A percentile compares a stretch with the other conserved stretches of the same genome.
These are phyloP conservation scores for Podargus strigoides DNA, from an alignment of 2,797 vertebrate genomes.

Conservation along the genomic window DNA sequence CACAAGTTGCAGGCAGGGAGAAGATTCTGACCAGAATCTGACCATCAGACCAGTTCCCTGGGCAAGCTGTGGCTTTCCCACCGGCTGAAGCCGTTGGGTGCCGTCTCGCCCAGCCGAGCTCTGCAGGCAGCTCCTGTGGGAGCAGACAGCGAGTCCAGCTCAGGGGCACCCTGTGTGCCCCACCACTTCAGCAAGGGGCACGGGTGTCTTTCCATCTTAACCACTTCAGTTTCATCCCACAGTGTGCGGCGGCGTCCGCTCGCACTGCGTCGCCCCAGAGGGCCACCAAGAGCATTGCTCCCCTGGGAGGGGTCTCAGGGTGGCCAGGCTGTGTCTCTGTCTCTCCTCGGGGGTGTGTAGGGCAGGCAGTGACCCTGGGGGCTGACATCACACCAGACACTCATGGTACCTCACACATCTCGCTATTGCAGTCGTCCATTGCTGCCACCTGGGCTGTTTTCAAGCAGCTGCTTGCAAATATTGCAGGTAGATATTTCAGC, in stretches of 20 bases:
- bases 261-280: neutral
- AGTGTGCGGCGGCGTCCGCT: rapidly evolving
- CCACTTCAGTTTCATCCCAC: neutral
- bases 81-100: neutral
- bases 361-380: neutral
- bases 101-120: neutral
- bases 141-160: neutral
- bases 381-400: neutral
- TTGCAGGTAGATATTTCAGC: neutral
- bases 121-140: neutral
- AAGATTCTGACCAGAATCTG: neutral
- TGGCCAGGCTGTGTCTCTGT: neutral
- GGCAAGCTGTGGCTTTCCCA: neutral
- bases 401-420: neutral
- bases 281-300: neutral
- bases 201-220: neutral
- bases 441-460: neutral
- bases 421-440: neutral
- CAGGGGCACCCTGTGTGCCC: neutral
- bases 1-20: neutral
- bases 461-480: neutral
- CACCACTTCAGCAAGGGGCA: rapidly evolving
- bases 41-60: neutral
- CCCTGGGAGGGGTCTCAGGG: neutral
- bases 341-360: neutral